phyloP scores from a whole-genome alignment of 1,140 invertebrate species.

The Drosophila arawakana region DNA sequence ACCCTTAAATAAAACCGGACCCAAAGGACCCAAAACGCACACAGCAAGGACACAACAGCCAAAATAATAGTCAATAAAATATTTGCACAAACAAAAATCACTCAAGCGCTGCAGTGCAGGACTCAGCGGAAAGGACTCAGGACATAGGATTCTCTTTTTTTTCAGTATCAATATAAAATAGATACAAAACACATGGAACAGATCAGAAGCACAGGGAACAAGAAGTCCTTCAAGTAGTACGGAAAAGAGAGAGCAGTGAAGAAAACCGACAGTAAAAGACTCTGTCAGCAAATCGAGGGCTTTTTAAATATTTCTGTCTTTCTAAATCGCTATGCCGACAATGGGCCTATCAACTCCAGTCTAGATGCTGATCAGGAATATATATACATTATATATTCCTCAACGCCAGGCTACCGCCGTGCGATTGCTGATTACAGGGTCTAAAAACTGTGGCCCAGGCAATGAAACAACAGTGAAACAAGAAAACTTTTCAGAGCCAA shows the following conservation, averaged over 20 bases:
- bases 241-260: not conserved
- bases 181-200: not conserved
- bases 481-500: slow-evolving; percentile 44
- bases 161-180: slow-evolving; percentile 48
- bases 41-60: slow-evolving; percentile 45
- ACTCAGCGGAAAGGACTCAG: not conserved
- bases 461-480: slow-evolving; percentile 61
- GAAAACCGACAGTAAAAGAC: not conserved
- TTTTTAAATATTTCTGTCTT: no score
- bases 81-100: slow-evolving; percentile 74
- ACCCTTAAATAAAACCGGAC: slow-evolving; percentile 20
- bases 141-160: slow-evolving; percentile 33
- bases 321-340: no score
- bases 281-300: no score
- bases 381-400: no score
- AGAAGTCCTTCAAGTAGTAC: slow-evolving; percentile 1
- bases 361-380: no score
- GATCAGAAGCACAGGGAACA: not conserved
- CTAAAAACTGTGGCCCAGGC: slow-evolving; percentile 42
- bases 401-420: no score
- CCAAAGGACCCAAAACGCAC: slow-evolving; percentile 9
- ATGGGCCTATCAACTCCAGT: no score
- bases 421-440: no score
- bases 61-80: slow-evolving; percentile 82
- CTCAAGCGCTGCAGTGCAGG: slow-evolving; percentile 55